Conservation (phyloP, 2,888 invertebrate species). For the Zootermopsis nevadensis region DNA sequence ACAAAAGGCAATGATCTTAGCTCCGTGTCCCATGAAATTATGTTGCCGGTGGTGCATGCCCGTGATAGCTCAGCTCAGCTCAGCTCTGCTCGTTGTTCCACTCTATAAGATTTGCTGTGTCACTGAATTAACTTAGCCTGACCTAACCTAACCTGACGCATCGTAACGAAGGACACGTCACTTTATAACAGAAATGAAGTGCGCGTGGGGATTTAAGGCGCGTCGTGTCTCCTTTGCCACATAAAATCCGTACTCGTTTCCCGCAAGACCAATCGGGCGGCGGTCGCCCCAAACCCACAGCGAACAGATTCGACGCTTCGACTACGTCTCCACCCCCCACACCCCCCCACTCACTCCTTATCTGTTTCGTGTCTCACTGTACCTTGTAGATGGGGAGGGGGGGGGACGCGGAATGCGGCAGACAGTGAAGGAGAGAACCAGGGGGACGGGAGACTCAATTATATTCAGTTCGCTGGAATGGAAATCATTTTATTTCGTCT, state of each 20-base stretch:
- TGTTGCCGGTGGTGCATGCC: too few species aligned
- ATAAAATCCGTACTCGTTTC: neutral
- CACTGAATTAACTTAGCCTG: too few species aligned
- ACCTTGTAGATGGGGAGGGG: neutral
- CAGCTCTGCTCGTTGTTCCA: too few species aligned
- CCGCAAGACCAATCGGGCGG: neutral
- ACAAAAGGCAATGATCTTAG: too few species aligned
- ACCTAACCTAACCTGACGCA: too few species aligned
- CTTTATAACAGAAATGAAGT: neutral
- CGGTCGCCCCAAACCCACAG: neutral
- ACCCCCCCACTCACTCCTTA: neutral
- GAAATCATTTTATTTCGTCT: slow-evolving; percentile 31
- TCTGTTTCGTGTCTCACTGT: neutral
- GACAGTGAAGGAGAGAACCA: neutral
- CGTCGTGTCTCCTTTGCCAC: too few species aligned
- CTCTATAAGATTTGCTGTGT: too few species aligned
- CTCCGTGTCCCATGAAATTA: too few species aligned
- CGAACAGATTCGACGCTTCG: neutral
- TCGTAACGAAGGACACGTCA: too few species aligned
- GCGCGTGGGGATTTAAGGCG: neutral
- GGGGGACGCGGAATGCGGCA: neutral
- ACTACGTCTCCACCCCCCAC: neutral
- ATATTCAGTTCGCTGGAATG: slow-evolving; percentile 38
- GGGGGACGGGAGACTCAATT: slow-evolving; percentile 13
- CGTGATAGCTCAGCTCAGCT: too few species aligned